A percentile compares a stretch with the other conserved stretches of the same genome.
These are phyloP conservation scores for Xyrichtys novacula DNA, from an alignment of 2,797 vertebrate genomes.

Conservation along the genomic window DNA sequence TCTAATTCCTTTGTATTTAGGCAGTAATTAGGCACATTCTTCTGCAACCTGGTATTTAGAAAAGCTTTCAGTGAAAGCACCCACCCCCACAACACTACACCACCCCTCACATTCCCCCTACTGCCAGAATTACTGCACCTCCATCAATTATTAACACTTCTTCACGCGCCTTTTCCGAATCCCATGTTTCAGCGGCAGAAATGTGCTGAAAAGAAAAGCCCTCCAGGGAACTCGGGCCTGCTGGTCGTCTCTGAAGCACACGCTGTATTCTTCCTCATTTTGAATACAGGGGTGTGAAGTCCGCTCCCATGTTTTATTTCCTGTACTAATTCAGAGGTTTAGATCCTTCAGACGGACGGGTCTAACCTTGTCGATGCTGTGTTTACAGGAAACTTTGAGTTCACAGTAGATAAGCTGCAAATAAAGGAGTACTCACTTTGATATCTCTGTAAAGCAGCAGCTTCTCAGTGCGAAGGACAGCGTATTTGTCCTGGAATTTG, in stretches of 20 bases:
- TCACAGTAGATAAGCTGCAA: constrained; percentile 20
- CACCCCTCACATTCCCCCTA: neutral
- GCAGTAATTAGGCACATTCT: constrained; percentile 77
- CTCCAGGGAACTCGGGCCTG: constrained; percentile 50
- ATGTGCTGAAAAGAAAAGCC: constrained; percentile 56
- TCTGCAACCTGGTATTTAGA: constrained; percentile 69
- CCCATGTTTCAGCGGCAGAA: constrained; percentile 73
- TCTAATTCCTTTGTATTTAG: constrained; percentile 75
- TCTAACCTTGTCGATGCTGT: constrained; percentile 31
- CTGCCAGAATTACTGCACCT: constrained; percentile 63
- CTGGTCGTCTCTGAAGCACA: constrained; percentile 34
- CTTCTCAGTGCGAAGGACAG: constrained; percentile 87
- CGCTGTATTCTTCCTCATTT: constrained; percentile 9
- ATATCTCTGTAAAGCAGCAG: constrained; percentile 93
- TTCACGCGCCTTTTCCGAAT: constrained; percentile 73
- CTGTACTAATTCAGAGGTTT: constrained; percentile 35
- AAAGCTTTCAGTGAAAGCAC: constrained; percentile 59
- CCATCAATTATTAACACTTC: constrained; percentile 83
- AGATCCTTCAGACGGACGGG: constrained; percentile 26
- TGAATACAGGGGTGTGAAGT: constrained; percentile 24
- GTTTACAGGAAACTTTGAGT: constrained; percentile 18
- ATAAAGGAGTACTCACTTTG: constrained; percentile 86
- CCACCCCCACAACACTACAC: neutral
- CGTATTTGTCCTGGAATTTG: constrained; percentile 95
- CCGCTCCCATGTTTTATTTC: constrained; percentile 30